phyloP scores from a whole-genome alignment of 2,888 invertebrate species.

The Orchesellides sinensis region DNA sequence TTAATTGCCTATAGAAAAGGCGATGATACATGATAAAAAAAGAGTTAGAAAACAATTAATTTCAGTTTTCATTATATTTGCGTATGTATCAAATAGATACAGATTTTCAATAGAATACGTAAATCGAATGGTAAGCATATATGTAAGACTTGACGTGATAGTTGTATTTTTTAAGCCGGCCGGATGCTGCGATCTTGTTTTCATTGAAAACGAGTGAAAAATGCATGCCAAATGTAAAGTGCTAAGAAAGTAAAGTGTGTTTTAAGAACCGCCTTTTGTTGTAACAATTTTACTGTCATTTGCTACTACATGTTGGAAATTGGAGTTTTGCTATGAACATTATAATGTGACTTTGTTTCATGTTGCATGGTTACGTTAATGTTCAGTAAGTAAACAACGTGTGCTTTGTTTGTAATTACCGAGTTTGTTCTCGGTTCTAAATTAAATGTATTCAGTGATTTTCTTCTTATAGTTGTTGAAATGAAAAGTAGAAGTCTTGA shows the following conservation, averaged over 20 bases:
- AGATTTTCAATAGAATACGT: neutral
- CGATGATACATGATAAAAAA: slow-evolving; percentile 2
- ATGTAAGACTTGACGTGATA: too few species aligned
- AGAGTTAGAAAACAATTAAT: neutral
- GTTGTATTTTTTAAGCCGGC: slow-evolving; percentile 18
- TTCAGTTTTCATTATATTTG: neutral
- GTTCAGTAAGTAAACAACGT: too few species aligned
- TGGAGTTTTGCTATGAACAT: too few species aligned
- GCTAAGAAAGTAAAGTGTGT: slow-evolving; percentile 17
- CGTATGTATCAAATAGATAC: neutral
- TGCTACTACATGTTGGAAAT: neutral
- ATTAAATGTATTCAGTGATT: too few species aligned
- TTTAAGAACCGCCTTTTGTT: slow-evolving; percentile 35
- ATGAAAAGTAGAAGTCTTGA: too few species aligned
- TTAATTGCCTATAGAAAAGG: neutral
- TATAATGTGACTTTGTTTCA: too few species aligned
- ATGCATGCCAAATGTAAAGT: neutral
- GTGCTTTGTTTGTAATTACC: too few species aligned
- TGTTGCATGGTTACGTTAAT: too few species aligned
- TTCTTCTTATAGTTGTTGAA: too few species aligned
- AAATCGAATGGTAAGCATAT: neutral
- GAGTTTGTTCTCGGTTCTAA: too few species aligned
- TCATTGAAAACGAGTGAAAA: slow-evolving; percentile 25
- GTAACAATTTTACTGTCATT: slow-evolving; percentile 12
- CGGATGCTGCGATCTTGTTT: slow-evolving; percentile 56